Base-by-base conservation (phyloP, 2,888 invertebrate species). In the Spilosoma lubricipeda region DNA sequence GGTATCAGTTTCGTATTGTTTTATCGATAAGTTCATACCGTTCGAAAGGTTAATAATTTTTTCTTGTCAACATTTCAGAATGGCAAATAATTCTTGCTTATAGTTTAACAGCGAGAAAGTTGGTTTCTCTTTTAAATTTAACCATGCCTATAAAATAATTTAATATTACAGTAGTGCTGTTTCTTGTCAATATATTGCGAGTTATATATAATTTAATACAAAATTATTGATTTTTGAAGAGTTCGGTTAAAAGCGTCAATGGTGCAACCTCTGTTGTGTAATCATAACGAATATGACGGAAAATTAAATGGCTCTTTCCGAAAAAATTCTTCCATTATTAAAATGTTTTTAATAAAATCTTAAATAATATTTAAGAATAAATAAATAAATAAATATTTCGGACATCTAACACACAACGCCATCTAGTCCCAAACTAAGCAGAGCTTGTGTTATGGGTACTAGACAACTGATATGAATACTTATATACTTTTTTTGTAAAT, bases 1-100 rank as follows among this genome's bases (percentile, higher is more conserved):
- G 23, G 85, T 88, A 87, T 88, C 85, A 85, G 87, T 85, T 85
- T 86, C 86, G 85, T 84, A 85, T 89, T 89, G 87, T 90, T 88
- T 89, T 89, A 89, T 88, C 83, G 87, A 82, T 78, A 64, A 64
- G 30, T 75, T 69, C 73, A 39, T 66, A 70, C 82, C 83, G 81
- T 82, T 82, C 81, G 84, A 91, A 91, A 90, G 90, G 85, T 80
- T 81, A 80, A 84, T 89, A 85, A 86, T 86, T 85, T 85, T 83
- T 89, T 87, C 87, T 88, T 89, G 87, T 90, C 89, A 88, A 88
- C 81, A 80, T 80, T 82, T 80, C 82, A 81, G 79, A 71, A 77
- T 73, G 76, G 76, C 80, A 83, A 83, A 89, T 89, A 86, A 85
- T 83, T 87, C 82, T 82, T 85, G 81, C 81, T 85, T 87, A 86